Base-by-base conservation (phyloP, 2,113 vertebrate species). In the Oxyruncus cristatus region DNA sequence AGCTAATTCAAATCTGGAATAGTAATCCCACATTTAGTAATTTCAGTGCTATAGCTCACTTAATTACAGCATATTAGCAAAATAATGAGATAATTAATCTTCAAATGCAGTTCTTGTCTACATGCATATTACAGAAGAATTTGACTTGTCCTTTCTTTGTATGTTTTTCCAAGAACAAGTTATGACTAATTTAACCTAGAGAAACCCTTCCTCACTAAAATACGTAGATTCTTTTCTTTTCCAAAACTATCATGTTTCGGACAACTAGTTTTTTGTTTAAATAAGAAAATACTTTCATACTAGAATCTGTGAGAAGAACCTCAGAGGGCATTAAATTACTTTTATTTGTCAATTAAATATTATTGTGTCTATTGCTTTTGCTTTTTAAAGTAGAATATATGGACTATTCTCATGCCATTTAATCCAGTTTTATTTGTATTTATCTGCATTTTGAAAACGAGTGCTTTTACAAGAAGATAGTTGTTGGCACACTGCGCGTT, bases 101-200 rank as follows among this genome's bases (percentile, higher is more conserved):
- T 95, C 93, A 97, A 87, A 94, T 96, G 95, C 85, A 90, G 62
- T 96, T 92, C 85, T 95, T 91, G 89, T 93, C 95, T 87, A 89
- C 74, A 86, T 96, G 90, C 80, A 80, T 96, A 91, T 89, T 94
- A 97, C 85, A 92, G 94, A 98, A 97, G 95, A 98, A 97, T 96
- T 95, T 95, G 85, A 94, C 79, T 95, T 97, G 96, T 88, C 81
- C 86, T 91, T 95, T 94, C 92, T 96, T 92, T 96, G 88, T 93
- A 65, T 97, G 92, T 97, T 97, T 98, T 97, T 96, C 94, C 97
- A 97, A 97, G 97, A 98, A 97, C 95, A 96, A 97, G 97, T 98
- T 97, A 94, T 97, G 95, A 98, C 97, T 97, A 95, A 98, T 97
- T 95, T 97, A 95, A 90, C 85, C 73, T 86, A 96, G 75, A 97